Evolutionary conservation across 1,140 invertebrate species (phyloP).

Genomic region (Nymphalis io): DNA sequence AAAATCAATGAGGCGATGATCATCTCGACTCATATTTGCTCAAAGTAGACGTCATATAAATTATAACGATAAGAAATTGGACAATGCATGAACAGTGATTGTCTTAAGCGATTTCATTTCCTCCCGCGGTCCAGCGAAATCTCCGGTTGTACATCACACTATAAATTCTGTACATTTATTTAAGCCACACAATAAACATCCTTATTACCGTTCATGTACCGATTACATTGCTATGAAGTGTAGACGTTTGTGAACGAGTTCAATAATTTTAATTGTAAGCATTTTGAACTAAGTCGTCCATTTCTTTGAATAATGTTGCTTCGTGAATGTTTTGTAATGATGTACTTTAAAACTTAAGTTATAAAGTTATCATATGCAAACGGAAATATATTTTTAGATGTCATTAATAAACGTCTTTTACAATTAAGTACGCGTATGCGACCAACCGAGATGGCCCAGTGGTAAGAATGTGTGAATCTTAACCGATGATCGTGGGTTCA

Average conservation of each 20-base stretch:
- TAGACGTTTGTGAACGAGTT: not conserved
- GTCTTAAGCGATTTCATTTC: conserved; percentile 3
- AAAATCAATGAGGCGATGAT: not conserved
- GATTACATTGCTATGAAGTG: not conserved
- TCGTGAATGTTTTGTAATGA: no score
- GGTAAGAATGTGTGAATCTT: no score
- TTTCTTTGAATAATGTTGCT: no score
- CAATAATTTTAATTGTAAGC: no score
- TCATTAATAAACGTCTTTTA: no score
- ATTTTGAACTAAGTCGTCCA: no score
- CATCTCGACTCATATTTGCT: not conserved
- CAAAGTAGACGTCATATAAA: not conserved
- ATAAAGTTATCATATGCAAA: no score
- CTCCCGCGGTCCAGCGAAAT: conserved; percentile 6
- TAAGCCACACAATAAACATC: not conserved
- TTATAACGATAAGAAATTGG: not conserved
- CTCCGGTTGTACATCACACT: conserved; percentile 1
- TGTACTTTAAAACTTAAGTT: no score
- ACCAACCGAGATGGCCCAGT: no score
- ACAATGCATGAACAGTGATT: not conserved
- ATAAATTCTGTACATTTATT: not conserved
- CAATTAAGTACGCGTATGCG: no score
- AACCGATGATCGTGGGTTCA: no score
- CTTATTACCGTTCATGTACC: not conserved
- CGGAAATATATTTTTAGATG: no score